Percentiles rank a stretch among this genome's conserved stretches.
Evolutionary conservation across 2,888 invertebrate genomes (phyloP).

Genomic region (Corbicula japonica): DNA sequence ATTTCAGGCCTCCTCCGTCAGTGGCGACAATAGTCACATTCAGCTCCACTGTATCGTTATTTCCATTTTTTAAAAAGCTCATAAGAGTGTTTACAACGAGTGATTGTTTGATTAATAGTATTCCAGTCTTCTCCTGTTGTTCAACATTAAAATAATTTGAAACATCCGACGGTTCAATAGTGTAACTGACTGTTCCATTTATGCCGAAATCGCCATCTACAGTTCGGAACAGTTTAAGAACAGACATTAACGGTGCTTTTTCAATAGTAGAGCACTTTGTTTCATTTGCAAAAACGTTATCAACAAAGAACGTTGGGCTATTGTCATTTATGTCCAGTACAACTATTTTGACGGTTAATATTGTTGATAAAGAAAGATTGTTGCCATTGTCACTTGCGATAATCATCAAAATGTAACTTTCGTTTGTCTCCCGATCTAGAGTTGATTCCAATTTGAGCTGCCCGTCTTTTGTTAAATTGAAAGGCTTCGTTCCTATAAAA

Average conservation of each 20-base stretch:
- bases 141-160: constrained; percentile 45
- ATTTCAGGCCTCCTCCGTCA: constrained; percentile 30
- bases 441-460: no score
- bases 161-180: constrained; percentile 15
- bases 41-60: constrained; percentile 39
- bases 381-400: no score
- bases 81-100: constrained; percentile 48
- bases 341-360: constrained; percentile 30
- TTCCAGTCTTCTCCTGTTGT: constrained; percentile 24
- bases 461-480: no score
- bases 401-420: no score
- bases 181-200: constrained; percentile 61
- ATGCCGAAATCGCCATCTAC: constrained; percentile 59
- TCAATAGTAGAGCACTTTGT: constrained; percentile 41
- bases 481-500: no score
- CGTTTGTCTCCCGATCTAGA: no score
- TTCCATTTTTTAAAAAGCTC: no score
- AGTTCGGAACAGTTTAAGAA: constrained; percentile 49
- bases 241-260: constrained; percentile 47
- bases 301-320: constrained; percentile 45
- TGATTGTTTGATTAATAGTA: constrained; percentile 32
- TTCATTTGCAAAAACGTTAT: constrained; percentile 2
- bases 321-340: constrained; percentile 67
- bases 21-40: constrained; percentile 50
- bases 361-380: constrained; percentile 28